Evolutionary conservation across 2,888 invertebrate species (phyloP), one percentile per base, ranked within the genome.

Genomic region (Psylliodes chrysocephalus): DNA sequence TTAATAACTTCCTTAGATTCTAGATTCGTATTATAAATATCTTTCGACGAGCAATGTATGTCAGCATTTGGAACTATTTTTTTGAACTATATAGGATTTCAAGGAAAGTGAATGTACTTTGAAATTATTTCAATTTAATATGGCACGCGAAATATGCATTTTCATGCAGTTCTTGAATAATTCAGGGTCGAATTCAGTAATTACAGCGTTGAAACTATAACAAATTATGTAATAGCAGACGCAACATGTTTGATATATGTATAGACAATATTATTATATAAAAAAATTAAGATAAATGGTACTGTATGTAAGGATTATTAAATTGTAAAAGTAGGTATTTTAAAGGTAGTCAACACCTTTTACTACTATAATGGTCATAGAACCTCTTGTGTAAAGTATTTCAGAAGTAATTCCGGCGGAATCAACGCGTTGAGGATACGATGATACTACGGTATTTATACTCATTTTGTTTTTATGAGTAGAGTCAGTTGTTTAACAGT

Each of bases 101-200:
- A 46, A 38, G 15, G 52, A n/a, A 17, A 52, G 33, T 52, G 52
- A 19, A 53, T 15, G 38, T 53, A 7, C 19, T 38, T 17, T 19
- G 14, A 38, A 53, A 53, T 52, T 18, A 28, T 22, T 38, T 49
- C 54, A 30, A 56, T 53, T n/a, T 53, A 47, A 53, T 49, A 19
- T 54, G 40, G 49, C 44, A 47, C 46, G 52, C 30, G 10, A 25
- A 52, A 60, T 56, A 57, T 55, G 64, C 62, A 64, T 61, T 66
- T 60, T 56, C 56, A 63, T 66, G 63, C 60, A 63, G 38, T 52
- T 57, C 42, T 44, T 60, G 47, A 42, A 53, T 10, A 44, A 19
- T 17, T 40, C 54, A 66, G 38, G 66, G 66, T 52, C 66, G 33
- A 63, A 66, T 54, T 60, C 53, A 55, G 64, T 40, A 47, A 61